Conservation (phyloP, 2,888 invertebrate genomes). For the Vanessa cardui region DNA sequence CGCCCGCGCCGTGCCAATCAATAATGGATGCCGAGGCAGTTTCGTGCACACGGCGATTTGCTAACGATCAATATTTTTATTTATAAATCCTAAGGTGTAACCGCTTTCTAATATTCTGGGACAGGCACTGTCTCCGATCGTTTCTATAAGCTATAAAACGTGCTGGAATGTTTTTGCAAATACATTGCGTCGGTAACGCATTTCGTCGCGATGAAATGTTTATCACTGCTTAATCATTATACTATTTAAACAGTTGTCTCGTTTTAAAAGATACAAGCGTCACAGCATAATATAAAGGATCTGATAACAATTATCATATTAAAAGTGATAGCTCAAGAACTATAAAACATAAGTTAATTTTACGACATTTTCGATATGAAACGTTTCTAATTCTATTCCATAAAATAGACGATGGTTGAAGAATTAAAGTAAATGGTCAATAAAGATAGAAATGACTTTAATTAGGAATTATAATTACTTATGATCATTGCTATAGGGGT, state of each 20-base stretch:
- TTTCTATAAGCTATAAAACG: constrained; percentile 1
- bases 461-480: constrained; percentile 14
- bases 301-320: background rate
- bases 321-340: background rate
- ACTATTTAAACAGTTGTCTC: constrained; percentile 26
- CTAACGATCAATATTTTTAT: constrained; percentile 25
- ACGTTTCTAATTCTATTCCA: background rate
- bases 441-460: constrained; percentile 2
- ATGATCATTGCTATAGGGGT: constrained; percentile 12
- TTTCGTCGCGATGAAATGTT: background rate
- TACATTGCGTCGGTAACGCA: background rate
- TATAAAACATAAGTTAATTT: background rate
- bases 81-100: constrained; percentile 12
- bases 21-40: constrained; percentile 60
- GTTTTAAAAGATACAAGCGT: background rate
- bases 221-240: constrained; percentile 11
- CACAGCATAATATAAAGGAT: background rate
- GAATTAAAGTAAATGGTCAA: background rate
- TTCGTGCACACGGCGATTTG: constrained; percentile 23
- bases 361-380: no score
- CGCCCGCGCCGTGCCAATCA: constrained; percentile 63
- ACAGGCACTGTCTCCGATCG: background rate
- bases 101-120: constrained; percentile 11
- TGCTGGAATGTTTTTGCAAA: constrained; percentile 17
- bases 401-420: background rate